These are phyloP conservation scores for Lophochroa leadbeateri DNA, from an alignment of 2,113 vertebrate species.

Conservation along the genomic window DNA sequence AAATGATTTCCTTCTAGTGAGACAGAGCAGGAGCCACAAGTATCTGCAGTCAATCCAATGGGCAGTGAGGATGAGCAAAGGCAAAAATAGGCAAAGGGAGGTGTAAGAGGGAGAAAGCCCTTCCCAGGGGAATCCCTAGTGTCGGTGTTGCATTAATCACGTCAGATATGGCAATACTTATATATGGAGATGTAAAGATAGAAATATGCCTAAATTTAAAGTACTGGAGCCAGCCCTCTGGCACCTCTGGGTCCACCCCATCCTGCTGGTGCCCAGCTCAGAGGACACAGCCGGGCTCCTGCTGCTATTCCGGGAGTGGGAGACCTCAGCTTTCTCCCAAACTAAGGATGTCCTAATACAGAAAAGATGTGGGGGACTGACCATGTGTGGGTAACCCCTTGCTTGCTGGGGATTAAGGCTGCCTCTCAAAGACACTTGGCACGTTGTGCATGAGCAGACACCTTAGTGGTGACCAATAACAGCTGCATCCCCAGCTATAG, in stretches of 20 bases:
- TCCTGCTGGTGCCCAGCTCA: not conserved
- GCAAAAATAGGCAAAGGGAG: accelerated
- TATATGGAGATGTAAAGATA: accelerated
- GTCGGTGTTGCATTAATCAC: accelerated
- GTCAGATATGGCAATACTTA: accelerated
- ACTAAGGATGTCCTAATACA: not conserved
- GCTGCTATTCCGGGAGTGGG: not conserved
- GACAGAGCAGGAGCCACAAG: not conserved
- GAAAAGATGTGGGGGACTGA: not conserved
- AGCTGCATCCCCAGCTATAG: not conserved
- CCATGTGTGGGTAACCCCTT: not conserved
- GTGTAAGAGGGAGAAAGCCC: not conserved
- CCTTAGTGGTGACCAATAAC: not conserved
- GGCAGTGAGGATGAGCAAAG: not conserved
- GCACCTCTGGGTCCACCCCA: not conserved
- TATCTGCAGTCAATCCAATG: accelerated
- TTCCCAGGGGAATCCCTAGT: not conserved
- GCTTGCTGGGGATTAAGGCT: not conserved
- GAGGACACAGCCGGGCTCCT: not conserved
- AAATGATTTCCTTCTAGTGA: not conserved
- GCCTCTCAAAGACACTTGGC: not conserved
- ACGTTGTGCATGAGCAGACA: accelerated
- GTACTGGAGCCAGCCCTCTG: not conserved
- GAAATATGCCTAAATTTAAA: not conserved
- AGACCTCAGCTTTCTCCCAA: not conserved